Percentiles rank a stretch among this genome's conserved stretches.
Conservation (phyloP, 1,140 invertebrate genomes). For the Dinoponera quadriceps region DNA sequence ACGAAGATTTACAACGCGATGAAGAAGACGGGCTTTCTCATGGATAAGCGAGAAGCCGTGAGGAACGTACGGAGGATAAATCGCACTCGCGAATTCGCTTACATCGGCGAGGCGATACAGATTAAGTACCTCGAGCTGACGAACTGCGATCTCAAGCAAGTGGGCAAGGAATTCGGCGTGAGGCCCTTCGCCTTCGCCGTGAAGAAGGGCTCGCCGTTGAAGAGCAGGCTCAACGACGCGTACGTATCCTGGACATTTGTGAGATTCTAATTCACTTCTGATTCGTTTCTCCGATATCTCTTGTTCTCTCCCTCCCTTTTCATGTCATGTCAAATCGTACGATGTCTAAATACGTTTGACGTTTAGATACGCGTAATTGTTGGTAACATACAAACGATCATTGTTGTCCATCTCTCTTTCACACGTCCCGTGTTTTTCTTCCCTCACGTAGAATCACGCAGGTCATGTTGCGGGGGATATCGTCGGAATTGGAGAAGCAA, state of each 20-base stretch:
- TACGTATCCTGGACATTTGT: conserved; percentile 83
- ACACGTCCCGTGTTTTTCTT: not conserved
- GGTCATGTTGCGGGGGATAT: conserved; percentile 94
- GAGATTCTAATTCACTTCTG: not conserved
- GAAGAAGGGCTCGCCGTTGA: conserved; percentile 95
- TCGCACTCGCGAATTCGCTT: conserved; percentile 94
- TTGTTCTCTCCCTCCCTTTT: too few species aligned
- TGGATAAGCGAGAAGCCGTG: conserved; percentile 91
- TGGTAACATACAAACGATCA: too few species aligned
- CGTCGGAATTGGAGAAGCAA: conserved; percentile 96
- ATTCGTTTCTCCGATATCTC: not conserved
- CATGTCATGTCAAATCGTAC: too few species aligned
- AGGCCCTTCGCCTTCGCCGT: conserved; percentile 98
- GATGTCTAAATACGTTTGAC: too few species aligned
- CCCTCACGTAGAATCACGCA: conserved; percentile 92
- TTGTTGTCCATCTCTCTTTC: too few species aligned
- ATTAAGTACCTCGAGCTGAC: conserved; percentile 93
- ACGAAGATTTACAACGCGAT: conserved; percentile 98
- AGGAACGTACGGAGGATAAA: conserved; percentile 87
- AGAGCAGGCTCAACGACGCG: conserved; percentile 94
- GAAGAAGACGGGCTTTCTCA: conserved; percentile 93
- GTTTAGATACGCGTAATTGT: too few species aligned
- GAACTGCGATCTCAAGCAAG: conserved; percentile 94
- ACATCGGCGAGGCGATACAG: conserved; percentile 95
- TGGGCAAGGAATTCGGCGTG: conserved; percentile 96